Evolutionary conservation across 2,113 vertebrate genomes (phyloP).

Genomic region (Ophiodon elongatus): DNA sequence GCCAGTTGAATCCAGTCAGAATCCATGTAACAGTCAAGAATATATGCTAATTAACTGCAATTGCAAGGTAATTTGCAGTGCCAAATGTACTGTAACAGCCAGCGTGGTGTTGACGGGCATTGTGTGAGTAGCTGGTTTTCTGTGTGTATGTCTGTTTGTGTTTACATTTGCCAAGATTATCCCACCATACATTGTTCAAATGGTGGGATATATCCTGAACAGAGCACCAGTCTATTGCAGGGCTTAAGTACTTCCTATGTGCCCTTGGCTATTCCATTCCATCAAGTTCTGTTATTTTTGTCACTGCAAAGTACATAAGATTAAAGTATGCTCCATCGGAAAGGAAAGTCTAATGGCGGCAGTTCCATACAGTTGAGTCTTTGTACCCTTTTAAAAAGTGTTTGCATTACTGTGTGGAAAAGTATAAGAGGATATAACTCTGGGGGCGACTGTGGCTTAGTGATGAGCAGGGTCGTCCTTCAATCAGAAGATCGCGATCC

Average conservation of each 20-base stretch:
- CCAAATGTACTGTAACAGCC: slow-evolving; percentile 51
- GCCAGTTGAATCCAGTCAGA: slow-evolving; percentile 8
- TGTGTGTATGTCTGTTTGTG: background rate
- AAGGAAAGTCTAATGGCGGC: background rate
- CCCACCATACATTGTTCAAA: background rate
- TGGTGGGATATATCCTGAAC: background rate
- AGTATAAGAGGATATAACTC: background rate
- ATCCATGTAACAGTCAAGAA: slow-evolving; percentile 39
- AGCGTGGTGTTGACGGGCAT: slow-evolving; percentile 44
- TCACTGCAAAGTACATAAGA: background rate
- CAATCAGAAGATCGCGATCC: too few species aligned
- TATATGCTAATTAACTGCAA: slow-evolving; percentile 47
- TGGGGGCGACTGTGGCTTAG: too few species aligned
- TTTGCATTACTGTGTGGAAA: background rate
- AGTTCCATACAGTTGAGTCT: background rate
- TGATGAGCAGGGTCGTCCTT: too few species aligned
- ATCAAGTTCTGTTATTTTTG: background rate
- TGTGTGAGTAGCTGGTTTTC: background rate
- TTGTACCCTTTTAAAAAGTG: background rate
- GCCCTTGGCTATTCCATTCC: background rate
- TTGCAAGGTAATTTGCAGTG: slow-evolving; percentile 48
- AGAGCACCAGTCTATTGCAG: background rate
- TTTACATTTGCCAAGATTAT: background rate
- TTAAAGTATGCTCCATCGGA: background rate
- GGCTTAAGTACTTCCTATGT: background rate